Conservation (phyloP, 2,113 vertebrate species). For the Catharus fuscescens region DNA sequence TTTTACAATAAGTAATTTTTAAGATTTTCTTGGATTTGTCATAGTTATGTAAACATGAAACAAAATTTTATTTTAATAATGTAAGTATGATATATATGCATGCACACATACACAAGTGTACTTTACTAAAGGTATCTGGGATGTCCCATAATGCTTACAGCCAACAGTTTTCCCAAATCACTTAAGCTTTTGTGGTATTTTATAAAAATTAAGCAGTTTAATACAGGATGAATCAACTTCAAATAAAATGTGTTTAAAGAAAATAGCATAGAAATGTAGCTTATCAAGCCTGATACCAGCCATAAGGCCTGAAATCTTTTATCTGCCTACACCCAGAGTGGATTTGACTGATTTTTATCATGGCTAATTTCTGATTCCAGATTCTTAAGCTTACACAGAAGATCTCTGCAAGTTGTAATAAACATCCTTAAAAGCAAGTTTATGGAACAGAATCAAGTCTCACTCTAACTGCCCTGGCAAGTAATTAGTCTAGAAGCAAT, state of each 20-base stretch:
- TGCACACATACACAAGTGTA: neutral
- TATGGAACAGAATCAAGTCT: constrained; percentile 24
- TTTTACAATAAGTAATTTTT: neutral
- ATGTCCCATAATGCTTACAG: neutral
- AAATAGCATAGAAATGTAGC: neutral
- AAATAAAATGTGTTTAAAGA: neutral
- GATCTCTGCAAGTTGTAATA: neutral
- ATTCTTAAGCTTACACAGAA: neutral
- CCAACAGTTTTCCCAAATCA: neutral
- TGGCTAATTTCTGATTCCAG: neutral
- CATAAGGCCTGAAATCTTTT: neutral
- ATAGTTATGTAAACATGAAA: neutral
- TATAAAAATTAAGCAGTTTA: neutral
- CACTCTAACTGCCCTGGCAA: neutral
- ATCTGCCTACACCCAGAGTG: neutral
- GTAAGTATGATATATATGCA: neutral
- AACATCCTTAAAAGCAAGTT: constrained; percentile 19
- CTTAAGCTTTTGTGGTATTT: neutral
- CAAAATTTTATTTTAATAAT: neutral
- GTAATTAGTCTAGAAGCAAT: neutral
- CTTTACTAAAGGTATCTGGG: neutral
- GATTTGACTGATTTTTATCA: constrained; percentile 21
- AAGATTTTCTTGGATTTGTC: neutral
- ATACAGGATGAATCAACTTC: neutral
- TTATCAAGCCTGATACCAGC: neutral